These are phyloP conservation scores for Streblospio benedicti DNA, from an alignment of 1,140 invertebrate species.

Conservation along the genomic window DNA sequence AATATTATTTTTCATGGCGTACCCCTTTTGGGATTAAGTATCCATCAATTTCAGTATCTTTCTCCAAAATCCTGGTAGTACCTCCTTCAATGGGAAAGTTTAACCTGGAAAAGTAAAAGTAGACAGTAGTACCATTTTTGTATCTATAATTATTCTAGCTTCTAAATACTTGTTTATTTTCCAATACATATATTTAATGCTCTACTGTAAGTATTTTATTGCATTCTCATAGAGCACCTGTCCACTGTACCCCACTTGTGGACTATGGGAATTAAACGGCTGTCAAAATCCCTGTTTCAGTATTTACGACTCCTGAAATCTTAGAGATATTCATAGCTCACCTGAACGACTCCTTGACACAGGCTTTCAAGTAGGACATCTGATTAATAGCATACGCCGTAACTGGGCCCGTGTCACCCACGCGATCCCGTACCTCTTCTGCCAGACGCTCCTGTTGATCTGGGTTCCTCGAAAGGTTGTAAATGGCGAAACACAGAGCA, in stretches of 20 bases:
- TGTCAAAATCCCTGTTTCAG: no score
- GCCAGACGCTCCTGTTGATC: slow-evolving; percentile 50
- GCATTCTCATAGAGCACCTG: no score
- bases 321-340: slow-evolving; percentile 14
- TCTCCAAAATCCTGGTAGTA: neutral
- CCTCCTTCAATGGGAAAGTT: slow-evolving; percentile 6
- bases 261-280: no score
- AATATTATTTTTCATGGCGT: neutral
- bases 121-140: neutral
- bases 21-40: neutral
- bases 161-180: no score
- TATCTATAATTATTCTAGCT: no score
- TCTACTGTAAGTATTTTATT: no score
- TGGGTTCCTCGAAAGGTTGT: slow-evolving; percentile 62
- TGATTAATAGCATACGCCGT: slow-evolving; percentile 53
- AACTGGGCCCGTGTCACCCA: slow-evolving; percentile 45
- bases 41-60: neutral
- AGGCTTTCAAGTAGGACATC: slow-evolving; percentile 65
- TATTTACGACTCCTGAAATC: no score
- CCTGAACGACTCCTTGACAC: slow-evolving; percentile 71
- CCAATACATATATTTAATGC: no score
- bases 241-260: no score
- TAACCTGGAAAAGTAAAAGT: neutral
- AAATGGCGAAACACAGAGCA: slow-evolving; percentile 67
- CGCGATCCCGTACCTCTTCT: slow-evolving; percentile 62